A percentile compares a stretch with the other conserved stretches of the same genome.
These are phyloP conservation scores for Mormyrus proboscirostris DNA, from an alignment of 2,797 vertebrate genomes.

Conservation along the genomic window DNA sequence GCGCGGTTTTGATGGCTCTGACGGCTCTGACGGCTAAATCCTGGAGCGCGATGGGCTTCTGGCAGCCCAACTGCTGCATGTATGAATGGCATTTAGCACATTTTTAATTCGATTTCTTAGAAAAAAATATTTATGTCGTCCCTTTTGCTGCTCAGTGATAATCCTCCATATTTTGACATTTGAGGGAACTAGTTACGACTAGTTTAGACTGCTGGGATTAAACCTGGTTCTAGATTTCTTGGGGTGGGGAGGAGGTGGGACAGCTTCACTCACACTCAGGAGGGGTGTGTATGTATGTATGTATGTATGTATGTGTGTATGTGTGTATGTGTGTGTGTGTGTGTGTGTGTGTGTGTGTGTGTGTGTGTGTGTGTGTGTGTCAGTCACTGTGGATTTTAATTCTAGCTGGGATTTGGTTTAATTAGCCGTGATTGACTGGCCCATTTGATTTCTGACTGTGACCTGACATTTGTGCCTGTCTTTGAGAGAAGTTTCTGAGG, in stretches of 20 bases:
- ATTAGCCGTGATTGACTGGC: not conserved
- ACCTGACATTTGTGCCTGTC: constrained; percentile 3
- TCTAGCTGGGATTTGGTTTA: not conserved
- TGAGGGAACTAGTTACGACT: not conserved
- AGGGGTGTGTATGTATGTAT: not conserved
- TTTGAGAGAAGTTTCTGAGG: not conserved
- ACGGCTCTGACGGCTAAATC: constrained; percentile 38
- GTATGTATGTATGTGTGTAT: no score
- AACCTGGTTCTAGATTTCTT: not conserved
- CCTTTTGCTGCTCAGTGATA: not conserved
- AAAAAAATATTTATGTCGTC: not conserved
- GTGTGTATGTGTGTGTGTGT: not conserved
- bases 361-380: not conserved
- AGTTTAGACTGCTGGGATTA: not conserved
- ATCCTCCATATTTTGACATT: not conserved
- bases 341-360: not conserved
- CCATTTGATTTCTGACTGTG: constrained; percentile 8
- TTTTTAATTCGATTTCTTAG: constrained; percentile 3
- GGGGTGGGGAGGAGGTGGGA: not conserved
- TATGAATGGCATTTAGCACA: not conserved
- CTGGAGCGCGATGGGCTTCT: not conserved
- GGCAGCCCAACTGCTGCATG: not conserved
- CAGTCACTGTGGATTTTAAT: not conserved
- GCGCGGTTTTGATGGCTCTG: constrained; percentile 32
- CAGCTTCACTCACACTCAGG: not conserved